phyloP scores from a whole-genome alignment of 2,113 vertebrate genomes.

The Ellobius talpinus region DNA sequence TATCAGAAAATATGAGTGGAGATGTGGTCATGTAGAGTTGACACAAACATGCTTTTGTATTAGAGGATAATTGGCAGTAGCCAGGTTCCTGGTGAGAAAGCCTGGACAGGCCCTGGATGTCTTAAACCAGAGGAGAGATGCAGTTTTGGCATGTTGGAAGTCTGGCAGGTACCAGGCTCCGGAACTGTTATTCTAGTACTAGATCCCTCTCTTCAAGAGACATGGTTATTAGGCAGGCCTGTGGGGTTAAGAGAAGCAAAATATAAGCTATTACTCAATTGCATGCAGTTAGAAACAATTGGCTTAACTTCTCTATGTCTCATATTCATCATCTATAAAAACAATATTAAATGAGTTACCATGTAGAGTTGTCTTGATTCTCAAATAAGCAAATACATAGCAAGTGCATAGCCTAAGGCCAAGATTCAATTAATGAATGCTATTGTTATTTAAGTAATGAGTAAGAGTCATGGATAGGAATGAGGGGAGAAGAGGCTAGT shows the following conservation, averaged over 20 bases:
- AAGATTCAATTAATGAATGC: slow-evolving; percentile 8
- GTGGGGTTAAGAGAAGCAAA: background rate
- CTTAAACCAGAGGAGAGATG: background rate
- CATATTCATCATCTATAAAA: slow-evolving; percentile 19
- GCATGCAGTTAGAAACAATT: background rate
- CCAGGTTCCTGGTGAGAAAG: background rate
- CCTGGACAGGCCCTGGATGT: background rate
- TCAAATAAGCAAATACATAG: slow-evolving; percentile 21
- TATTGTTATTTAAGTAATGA: background rate
- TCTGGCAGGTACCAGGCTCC: background rate
- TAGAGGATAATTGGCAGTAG: background rate
- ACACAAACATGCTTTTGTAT: background rate
- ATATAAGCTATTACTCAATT: background rate
- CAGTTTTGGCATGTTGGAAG: background rate
- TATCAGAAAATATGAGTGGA: background rate
- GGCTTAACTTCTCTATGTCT: background rate
- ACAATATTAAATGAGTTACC: background rate
- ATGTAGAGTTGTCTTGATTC: background rate
- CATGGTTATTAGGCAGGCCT: background rate
- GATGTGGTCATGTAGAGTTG: slow-evolving; percentile 30
- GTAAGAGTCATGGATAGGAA: background rate
- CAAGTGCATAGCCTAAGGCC: background rate
- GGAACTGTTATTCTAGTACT: background rate
- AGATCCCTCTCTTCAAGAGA: background rate
- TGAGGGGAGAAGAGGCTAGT: background rate